Base-by-base conservation (phyloP, 2,888 invertebrate species). In the Athetis lepigone region DNA sequence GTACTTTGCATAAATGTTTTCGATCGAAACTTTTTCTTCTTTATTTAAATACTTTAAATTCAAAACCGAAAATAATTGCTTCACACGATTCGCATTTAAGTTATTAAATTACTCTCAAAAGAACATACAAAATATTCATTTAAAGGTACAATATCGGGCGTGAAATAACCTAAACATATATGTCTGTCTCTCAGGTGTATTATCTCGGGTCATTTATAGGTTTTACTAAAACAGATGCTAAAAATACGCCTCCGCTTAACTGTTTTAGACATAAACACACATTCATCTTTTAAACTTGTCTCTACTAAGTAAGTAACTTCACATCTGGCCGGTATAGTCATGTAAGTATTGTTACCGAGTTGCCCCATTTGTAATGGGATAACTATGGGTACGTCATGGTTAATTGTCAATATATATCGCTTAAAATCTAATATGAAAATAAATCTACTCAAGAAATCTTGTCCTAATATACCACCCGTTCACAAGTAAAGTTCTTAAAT, bases 401-500 rank as follows among this genome's bases (percentile, higher is more conserved):
- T 42, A n/a, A 21, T 11, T 37, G 49, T 37, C 21, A 50, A 50
- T n/a, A 19, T 37, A 23, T 8, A 11, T 29, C 6, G n/a, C 2
- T 37, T n/a, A 37, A 50, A 21, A 23, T 37, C 11, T 16, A 50
- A 36, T 21, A 50, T 23, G 21, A 11, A 9, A 23, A 23, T 37
- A 23, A 37, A 50, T 55, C 37, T 37, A 5, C 13, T 25, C 36
- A 46, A 33, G 37, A 37, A 46, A 37, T 55, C 42, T 13, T 45
- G 37, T 25, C 45, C 45, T 55, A 55, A 45, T n/a, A 55, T 55
- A 18, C 36, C 55, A 45, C 37, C 36, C 18, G 45, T 29, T 29
- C 29, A 55, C 23, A 37, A 3, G 55, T 25, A 2, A 46, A 45
- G 18, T 23, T n/a, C 29, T 55, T 55, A 55, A 55, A 42, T 8